phyloP scores from a whole-genome alignment of 2,797 vertebrate genomes.

The Botia almorhae region DNA sequence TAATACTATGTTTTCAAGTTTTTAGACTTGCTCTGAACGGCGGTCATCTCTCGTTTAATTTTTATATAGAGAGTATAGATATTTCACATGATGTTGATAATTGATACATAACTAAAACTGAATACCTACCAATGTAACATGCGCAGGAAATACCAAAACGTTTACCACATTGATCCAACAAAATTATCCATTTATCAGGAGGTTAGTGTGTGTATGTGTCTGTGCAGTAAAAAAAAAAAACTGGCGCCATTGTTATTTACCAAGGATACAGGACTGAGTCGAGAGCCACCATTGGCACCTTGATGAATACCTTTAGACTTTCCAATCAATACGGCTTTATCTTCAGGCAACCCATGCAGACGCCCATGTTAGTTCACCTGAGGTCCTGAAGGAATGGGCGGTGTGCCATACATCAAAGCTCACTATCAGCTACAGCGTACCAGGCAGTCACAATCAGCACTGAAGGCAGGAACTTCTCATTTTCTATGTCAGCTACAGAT shows the following conservation, averaged over 20 bases:
- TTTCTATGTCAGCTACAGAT: conserved; percentile 56
- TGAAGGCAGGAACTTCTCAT: conserved; percentile 59
- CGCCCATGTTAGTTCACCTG: conserved; percentile 73
- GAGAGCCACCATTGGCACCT: conserved; percentile 85
- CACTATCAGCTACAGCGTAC: conserved; percentile 52
- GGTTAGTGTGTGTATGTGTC: background rate
- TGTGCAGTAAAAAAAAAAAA: conserved; percentile 12
- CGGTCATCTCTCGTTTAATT: too few relatives aligned
- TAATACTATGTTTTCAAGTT: too few relatives aligned
- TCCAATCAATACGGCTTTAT: conserved; percentile 94
- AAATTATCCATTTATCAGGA: conserved; percentile 21
- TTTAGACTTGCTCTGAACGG: too few relatives aligned
- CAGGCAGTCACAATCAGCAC: conserved; percentile 59
- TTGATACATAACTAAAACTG: too few relatives aligned
- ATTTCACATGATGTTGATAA: too few relatives aligned
- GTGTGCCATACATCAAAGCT: conserved; percentile 59
- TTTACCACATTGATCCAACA: background rate
- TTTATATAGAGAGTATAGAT: too few relatives aligned
- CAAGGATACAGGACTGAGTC: conserved; percentile 66
- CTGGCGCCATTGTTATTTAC: conserved; percentile 82
- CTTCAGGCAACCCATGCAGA: conserved; percentile 78
- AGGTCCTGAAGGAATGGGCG: conserved; percentile 74
- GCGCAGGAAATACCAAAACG: background rate
- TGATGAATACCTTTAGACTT: conserved; percentile 94
- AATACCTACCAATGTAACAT: background rate